These are phyloP conservation scores for Pteruthius melanotis DNA, from an alignment of 2,113 vertebrate species.

Conservation along the genomic window DNA sequence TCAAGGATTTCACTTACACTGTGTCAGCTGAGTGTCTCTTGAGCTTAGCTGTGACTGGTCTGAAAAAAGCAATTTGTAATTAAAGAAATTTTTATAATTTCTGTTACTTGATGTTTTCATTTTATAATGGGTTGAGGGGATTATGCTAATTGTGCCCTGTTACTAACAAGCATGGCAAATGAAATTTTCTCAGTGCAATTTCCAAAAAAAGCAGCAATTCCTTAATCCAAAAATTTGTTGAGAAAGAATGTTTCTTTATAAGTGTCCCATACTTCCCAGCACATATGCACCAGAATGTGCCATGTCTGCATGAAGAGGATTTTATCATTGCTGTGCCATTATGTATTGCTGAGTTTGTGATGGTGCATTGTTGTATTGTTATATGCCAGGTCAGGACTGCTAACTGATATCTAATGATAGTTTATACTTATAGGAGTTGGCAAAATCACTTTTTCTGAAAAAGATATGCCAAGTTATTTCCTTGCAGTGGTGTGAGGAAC, in stretches of 20 bases:
- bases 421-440: not conserved
- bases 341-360: not conserved
- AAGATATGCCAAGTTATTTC: not conserved
- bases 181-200: not conserved
- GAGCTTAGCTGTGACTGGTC: not conserved
- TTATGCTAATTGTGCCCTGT: not conserved
- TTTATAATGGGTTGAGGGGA: not conserved
- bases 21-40: not conserved
- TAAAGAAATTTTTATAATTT: not conserved
- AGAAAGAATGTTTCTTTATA: not conserved
- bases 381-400: fast-evolving
- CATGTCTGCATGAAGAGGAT: not conserved
- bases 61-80: not conserved
- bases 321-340: fast-evolving
- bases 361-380: not conserved
- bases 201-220: not conserved
- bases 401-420: not conserved
- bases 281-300: not conserved
- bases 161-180: not conserved
- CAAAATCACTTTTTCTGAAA: not conserved
- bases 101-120: not conserved
- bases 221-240: not conserved
- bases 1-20: not conserved
- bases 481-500: not conserved
- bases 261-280: not conserved